Evolutionary conservation across 2,113 vertebrate species (phyloP), one percentile per base, ranked within the genome.

Genomic region (Lepus europaeus): DNA sequence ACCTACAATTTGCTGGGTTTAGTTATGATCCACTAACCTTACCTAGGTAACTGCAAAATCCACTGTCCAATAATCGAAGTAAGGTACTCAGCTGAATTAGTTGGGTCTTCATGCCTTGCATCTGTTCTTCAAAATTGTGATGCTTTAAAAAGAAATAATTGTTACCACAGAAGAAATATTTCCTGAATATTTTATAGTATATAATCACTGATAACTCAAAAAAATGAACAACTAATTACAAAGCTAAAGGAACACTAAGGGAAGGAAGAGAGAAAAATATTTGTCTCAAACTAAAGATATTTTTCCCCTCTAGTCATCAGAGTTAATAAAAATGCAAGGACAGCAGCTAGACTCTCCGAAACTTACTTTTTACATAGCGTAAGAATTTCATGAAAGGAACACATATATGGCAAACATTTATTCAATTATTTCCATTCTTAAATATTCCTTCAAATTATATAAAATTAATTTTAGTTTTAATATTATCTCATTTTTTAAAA

Each of bases 101-200:
- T 97, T 99, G 99, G 16, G 98, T 99, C 98, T 99, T 99, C 99
- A 99, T 99, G 53, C 99, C 99, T 98, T 99, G 99, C 99, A 99
- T 99, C 98, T 99, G 99, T 97, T 99, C 99, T 98, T 99, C 99
- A 97, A 99, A 99, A 98, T 99, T 99, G 95, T 99, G 99, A 97
- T 99, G 99, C 99, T 99, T 97, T 79, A 96, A 96, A 90, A 84
- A 72, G 66, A 98, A 98, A 95, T 93, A 97, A 98, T 91, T 81
- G 92, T 96, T 69, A 92, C 16, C 61, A 92, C 6, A 64, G 10
- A 69, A 93, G 31, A 78, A 82, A 59, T 88, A 76, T 64, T 95
- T 91, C 70, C 91, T 39, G 94, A 87, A 68, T 70, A 97, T 51
- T 96, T 95, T 91, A 94, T 83, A 80, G 81, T 82, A 61, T 10